Conservation (phyloP, 2,797 vertebrate genomes). For the Catharus ustulatus region DNA sequence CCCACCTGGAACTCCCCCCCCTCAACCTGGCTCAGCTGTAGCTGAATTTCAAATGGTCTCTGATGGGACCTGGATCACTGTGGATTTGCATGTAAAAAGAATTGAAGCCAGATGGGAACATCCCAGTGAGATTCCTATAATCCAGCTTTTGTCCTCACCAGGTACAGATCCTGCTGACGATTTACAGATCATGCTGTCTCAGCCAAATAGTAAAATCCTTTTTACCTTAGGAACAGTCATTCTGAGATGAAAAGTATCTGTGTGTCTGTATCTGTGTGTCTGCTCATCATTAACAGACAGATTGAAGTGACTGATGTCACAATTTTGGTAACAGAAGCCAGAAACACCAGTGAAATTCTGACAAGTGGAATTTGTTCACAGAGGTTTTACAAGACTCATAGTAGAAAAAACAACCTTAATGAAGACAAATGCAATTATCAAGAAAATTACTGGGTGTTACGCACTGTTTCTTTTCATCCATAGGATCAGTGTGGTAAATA, state of each 20-base stretch:
- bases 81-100: not conserved
- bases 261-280: not conserved
- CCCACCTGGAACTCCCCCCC: not conserved
- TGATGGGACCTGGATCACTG: not conserved
- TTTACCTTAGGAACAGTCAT: not conserved
- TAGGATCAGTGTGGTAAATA: not conserved
- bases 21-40: not conserved
- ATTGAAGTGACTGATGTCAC: not conserved
- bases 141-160: not conserved
- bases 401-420: not conserved
- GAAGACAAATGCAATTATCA: not conserved
- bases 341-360: constrained; percentile 16
- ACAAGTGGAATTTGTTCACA: not conserved
- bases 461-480: not conserved
- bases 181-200: not conserved
- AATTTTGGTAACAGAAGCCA: constrained; percentile 17
- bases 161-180: not conserved
- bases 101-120: not conserved
- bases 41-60: not conserved
- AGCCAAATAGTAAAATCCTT: not conserved
- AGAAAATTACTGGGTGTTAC: not conserved
- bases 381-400: not conserved
- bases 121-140: not conserved
- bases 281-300: not conserved
- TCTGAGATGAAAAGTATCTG: not conserved